Base-by-base conservation (phyloP, 2,888 invertebrate species). In the Drosophila flavopinicola region DNA sequence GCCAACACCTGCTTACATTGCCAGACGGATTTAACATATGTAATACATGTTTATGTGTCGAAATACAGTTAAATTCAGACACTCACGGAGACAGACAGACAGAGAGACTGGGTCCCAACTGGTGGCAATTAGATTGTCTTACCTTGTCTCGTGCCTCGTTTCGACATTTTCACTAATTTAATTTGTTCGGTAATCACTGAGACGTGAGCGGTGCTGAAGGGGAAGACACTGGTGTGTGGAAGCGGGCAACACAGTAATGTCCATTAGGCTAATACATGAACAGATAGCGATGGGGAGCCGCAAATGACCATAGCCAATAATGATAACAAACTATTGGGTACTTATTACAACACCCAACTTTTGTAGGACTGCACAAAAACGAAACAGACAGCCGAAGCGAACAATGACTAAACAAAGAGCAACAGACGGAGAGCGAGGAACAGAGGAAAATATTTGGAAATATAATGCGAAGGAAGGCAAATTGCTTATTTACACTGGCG, bases 281-380 rank as follows among this genome's bases (percentile, higher is more conserved):
- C 41, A 57, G 37, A 53, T 37, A 66, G 47, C 51, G 20, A 39
- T 27, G 56, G 24, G 20, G 15, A 44, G 53, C 61, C 30, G 39
- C 63, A 67, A 66, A 74, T 76, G 77, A 72, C 66, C 73, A 71
- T 51, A 49, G 78, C 78, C 82, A 78, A 86, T 85, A 86, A 86
- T 86, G 87, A 80, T 86, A 85, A 80, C 85, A 80, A 84, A 86
- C 85, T 85, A 85, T 80, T 85, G 64, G 87, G 84, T 71, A 58
- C 44, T 44, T 45, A 76, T 75, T 85, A 86, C 80, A 78, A 63
- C 87, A 78, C 53, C 66, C 78, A 80, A 78, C n/a, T 77, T 67
- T 69, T 51, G 60, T 57, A 27, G 24, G 53, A 57, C 32, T 39
- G 64, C 37, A 48, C 44, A 39, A 27, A 71, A 67, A 51, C 49